Percentiles rank a stretch among this genome's conserved stretches.
These are phyloP conservation scores for Dicentrarchus labrax DNA, from an alignment of 2,113 vertebrate species.

Conservation along the genomic window DNA sequence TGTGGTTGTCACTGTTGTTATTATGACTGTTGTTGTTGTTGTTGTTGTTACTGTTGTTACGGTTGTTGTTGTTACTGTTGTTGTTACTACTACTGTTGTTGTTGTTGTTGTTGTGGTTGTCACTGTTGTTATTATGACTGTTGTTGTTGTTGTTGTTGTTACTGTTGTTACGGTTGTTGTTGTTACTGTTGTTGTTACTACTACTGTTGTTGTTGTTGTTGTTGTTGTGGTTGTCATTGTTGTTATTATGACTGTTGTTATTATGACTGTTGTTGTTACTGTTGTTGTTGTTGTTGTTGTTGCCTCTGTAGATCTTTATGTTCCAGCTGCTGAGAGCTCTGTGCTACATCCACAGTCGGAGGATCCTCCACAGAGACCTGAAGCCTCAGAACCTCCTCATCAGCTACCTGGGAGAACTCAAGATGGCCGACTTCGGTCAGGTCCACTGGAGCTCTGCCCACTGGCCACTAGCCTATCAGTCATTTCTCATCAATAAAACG, in stretches of 20 bases:
- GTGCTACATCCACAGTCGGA: conserved; percentile 90
- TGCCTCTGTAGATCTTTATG: conserved; percentile 88
- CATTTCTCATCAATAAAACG: background rate
- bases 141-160: background rate
- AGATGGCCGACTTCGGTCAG: conserved; percentile 93
- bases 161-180: background rate
- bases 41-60: background rate
- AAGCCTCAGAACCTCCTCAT: conserved; percentile 97
- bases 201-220: too few species aligned
- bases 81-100: conserved; percentile 15
- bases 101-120: conserved; percentile 5
- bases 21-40: background rate
- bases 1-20: conserved; percentile 7
- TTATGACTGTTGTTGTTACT: background rate
- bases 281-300: background rate
- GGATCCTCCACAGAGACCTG: conserved; percentile 93
- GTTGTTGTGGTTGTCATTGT: too few species aligned
- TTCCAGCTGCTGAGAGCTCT: conserved; percentile 93
- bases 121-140: too few species aligned
- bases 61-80: background rate
- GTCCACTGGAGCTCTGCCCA: background rate
- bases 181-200: too few species aligned
- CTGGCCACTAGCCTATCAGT: background rate
- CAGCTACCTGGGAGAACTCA: conserved; percentile 94
- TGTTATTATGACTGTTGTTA: background rate